These are phyloP conservation scores for Neostethus bicornis DNA, from an alignment of 2,797 vertebrate species.

Conservation along the genomic window DNA sequence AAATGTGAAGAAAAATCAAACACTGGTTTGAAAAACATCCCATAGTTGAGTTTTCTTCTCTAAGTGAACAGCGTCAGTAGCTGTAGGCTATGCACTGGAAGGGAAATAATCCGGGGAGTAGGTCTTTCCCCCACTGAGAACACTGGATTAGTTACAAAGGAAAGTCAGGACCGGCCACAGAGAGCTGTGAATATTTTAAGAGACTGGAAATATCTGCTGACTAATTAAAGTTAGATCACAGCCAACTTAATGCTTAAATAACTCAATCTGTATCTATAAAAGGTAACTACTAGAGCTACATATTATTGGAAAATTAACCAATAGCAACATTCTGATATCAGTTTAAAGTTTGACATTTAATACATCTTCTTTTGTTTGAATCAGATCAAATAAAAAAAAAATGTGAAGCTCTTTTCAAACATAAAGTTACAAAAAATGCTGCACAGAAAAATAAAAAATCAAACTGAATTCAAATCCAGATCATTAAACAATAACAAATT, in stretches of 20 bases:
- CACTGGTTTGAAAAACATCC: not conserved
- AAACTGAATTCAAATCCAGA: too few species aligned
- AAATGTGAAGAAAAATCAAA: not conserved
- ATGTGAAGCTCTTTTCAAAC: too few species aligned
- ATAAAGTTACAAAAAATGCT: too few species aligned
- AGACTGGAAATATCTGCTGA: constrained; percentile 67
- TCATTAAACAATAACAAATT: too few species aligned
- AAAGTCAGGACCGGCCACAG: constrained; percentile 48
- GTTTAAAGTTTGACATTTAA: too few species aligned
- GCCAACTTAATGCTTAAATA: constrained; percentile 49
- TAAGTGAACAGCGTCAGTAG: constrained; percentile 6
- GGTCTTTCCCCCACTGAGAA: constrained; percentile 59
- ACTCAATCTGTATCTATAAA: constrained; percentile 52
- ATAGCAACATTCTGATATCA: too few species aligned
- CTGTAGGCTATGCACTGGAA: constrained; percentile 29
- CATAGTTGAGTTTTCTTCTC: constrained; percentile 8
- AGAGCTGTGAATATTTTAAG: constrained; percentile 80
- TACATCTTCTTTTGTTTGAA: too few species aligned
- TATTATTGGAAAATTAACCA: constrained; percentile 42
- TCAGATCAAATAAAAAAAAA: too few species aligned
- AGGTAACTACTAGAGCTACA: constrained; percentile 1
- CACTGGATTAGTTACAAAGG: constrained; percentile 60
- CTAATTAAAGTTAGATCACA: constrained; percentile 65
- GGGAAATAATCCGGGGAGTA: constrained; percentile 58
- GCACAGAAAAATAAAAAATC: too few species aligned